Evolutionary conservation across 2,113 vertebrate species (phyloP).

Genomic region (Paratilapia polleni): DNA sequence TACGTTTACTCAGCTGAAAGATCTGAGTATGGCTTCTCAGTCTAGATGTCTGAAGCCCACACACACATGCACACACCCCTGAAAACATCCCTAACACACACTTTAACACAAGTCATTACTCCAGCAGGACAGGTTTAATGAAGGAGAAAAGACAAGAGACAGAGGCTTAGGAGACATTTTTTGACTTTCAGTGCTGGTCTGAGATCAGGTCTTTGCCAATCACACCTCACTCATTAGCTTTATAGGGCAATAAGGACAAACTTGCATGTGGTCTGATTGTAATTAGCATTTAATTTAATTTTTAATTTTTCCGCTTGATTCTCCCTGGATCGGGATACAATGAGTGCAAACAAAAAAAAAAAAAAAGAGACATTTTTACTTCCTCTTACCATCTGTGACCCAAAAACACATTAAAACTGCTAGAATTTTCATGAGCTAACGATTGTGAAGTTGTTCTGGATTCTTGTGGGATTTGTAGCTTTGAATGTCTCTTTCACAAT

Average conservation of each 20-base stretch:
- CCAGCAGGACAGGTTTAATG: constrained; percentile 24
- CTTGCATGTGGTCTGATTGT: constrained; percentile 33
- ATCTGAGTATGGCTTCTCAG: background rate
- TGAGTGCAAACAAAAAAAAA: constrained; percentile 16
- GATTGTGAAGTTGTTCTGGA: constrained; percentile 66
- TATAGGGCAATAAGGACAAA: constrained; percentile 56
- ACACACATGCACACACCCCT: background rate
- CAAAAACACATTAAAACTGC: constrained; percentile 72
- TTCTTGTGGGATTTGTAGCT: constrained; percentile 70
- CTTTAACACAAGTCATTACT: constrained; percentile 14
- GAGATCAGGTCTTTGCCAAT: constrained; percentile 37
- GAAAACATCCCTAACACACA: constrained; percentile 3
- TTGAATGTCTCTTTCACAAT: constrained; percentile 66
- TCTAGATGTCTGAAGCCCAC: background rate
- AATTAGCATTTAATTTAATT: constrained; percentile 59
- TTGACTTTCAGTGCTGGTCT: constrained; percentile 28
- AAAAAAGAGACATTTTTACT: constrained; percentile 49
- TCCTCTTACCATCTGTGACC: constrained; percentile 68
- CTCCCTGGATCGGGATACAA: constrained; percentile 46
- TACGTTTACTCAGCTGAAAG: background rate
- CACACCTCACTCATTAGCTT: constrained; percentile 46
- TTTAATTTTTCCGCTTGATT: constrained; percentile 44
- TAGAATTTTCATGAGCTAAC: constrained; percentile 73
- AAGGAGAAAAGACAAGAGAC: constrained; percentile 10
- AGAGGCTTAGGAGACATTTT: constrained; percentile 21